Evolutionary conservation across 1,140 invertebrate genomes (phyloP).

Genomic region (Aporrectodea caliginosa): DNA sequence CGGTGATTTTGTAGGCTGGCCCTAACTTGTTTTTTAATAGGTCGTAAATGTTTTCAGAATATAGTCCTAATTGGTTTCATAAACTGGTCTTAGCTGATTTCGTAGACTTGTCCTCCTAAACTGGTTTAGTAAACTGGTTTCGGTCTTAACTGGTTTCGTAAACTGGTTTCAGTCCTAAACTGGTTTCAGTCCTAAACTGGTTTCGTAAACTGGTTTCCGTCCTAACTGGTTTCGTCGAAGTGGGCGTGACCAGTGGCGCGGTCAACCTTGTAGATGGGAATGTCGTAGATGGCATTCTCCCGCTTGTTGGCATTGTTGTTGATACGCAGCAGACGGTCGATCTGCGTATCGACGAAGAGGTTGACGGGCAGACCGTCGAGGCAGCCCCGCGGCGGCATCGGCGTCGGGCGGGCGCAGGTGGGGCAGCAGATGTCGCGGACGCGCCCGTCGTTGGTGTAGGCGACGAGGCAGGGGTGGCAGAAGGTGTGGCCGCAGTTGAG

Average conservation of each 20-base stretch:
- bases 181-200: background rate
- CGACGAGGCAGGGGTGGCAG: constrained; percentile 19
- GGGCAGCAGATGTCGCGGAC: constrained; percentile 6
- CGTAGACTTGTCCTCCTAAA: background rate
- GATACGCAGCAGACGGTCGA: constrained; percentile 11
- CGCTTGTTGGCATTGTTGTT: constrained; percentile 11
- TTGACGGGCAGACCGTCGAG: constrained; percentile 1
- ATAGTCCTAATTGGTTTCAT: background rate
- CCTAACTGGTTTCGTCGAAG: background rate
- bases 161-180: background rate
- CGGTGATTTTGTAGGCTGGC: too few species aligned
- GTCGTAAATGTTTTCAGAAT: background rate
- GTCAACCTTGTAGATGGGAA: constrained; percentile 7
- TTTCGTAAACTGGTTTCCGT: background rate
- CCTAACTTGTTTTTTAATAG: too few species aligned
- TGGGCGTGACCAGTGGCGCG: background rate
- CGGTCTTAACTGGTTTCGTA: background rate
- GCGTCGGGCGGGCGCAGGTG: constrained; percentile 4
- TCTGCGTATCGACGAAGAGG: constrained; percentile 21
- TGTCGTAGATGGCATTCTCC: constrained; percentile 17
- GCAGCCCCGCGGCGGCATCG: constrained; percentile 2
- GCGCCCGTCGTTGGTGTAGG: background rate
- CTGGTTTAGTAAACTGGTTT: background rate
- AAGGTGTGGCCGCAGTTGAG: constrained; percentile 19
- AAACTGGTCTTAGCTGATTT: background rate